These are phyloP conservation scores for Micronycteris hirsuta DNA, from an alignment of 2,113 vertebrate genomes.

Conservation along the genomic window DNA sequence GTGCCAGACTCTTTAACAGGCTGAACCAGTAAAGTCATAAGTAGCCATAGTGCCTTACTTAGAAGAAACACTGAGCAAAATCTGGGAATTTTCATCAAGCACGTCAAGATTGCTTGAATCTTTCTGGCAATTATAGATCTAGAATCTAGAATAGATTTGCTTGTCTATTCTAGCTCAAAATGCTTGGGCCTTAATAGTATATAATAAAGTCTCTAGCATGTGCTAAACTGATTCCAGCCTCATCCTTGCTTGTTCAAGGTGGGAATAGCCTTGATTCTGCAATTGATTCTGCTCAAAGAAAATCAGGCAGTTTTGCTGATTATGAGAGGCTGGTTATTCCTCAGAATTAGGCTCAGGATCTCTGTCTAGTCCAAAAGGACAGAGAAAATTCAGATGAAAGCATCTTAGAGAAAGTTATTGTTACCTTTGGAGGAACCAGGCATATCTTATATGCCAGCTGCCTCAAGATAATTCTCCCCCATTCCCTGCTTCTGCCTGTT, in stretches of 20 bases:
- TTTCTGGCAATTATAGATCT: not conserved
- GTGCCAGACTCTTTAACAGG: not conserved
- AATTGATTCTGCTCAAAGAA: not conserved
- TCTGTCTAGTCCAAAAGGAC: not conserved
- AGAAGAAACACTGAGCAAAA: not conserved
- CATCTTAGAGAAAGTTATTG: not conserved
- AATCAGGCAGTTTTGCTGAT: not conserved
- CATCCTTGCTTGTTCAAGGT: not conserved
- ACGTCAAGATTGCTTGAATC: not conserved
- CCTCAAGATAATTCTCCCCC: not conserved
- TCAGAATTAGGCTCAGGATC: not conserved
- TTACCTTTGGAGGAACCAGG: not conserved
- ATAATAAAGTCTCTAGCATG: not conserved
- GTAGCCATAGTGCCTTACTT: not conserved
- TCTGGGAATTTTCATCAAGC: not conserved
- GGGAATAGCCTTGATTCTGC: not conserved
- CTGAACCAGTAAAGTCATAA: not conserved
- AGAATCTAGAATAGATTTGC: not conserved
- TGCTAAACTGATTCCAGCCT: not conserved
- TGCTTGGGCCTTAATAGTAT: not conserved
- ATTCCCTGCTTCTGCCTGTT: not conserved
- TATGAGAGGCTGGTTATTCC: not conserved
- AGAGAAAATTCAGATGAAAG: not conserved
- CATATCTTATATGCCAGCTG: not conserved
- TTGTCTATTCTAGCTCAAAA: not conserved